A percentile compares a stretch with the other conserved stretches of the same genome.
These are phyloP conservation scores for Centrocercus urophasianus DNA, from an alignment of 2,113 vertebrate genomes.

Conservation along the genomic window DNA sequence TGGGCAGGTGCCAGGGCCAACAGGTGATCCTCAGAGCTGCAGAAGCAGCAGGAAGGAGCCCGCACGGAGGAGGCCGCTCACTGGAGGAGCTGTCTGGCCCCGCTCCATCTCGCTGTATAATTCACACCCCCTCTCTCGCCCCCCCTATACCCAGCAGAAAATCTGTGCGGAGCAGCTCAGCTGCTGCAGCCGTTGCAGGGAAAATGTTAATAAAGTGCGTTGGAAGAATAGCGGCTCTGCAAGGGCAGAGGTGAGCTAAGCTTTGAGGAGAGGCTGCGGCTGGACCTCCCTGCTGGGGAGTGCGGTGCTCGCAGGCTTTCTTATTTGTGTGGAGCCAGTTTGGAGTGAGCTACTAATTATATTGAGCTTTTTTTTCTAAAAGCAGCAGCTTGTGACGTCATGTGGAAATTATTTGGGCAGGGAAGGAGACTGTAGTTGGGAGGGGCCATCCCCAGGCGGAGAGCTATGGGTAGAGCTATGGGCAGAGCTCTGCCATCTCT, in stretches of 20 bases:
- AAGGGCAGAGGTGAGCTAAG: background rate
- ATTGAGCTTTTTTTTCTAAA: background rate
- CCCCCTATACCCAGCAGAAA: conserved; percentile 63
- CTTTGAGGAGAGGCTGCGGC: background rate
- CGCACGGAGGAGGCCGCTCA: conserved; percentile 80
- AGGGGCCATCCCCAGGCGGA: background rate
- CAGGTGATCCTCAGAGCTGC: conserved; percentile 89
- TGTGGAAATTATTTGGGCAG: background rate
- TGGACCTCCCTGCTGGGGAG: background rate
- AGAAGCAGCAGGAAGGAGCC: conserved; percentile 86
- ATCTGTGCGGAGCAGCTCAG: conserved; percentile 75
- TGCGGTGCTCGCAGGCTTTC: background rate
- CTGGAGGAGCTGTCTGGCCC: conserved; percentile 82
- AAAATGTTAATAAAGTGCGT: conserved; percentile 61
- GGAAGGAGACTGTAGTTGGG: background rate
- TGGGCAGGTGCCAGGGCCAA: conserved; percentile 88
- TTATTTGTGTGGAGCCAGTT: background rate
- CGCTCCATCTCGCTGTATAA: conserved; percentile 77
- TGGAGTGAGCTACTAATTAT: conserved; percentile 16
- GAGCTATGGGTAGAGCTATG: background rate
- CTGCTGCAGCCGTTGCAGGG: conserved; percentile 40
- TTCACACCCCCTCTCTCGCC: conserved; percentile 57
- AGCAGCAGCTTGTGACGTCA: background rate
- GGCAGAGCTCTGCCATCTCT: background rate
- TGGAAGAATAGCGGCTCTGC: background rate